phyloP scores from a whole-genome alignment of 2,888 invertebrate genomes.

The Steinernema hermaphroditum region DNA sequence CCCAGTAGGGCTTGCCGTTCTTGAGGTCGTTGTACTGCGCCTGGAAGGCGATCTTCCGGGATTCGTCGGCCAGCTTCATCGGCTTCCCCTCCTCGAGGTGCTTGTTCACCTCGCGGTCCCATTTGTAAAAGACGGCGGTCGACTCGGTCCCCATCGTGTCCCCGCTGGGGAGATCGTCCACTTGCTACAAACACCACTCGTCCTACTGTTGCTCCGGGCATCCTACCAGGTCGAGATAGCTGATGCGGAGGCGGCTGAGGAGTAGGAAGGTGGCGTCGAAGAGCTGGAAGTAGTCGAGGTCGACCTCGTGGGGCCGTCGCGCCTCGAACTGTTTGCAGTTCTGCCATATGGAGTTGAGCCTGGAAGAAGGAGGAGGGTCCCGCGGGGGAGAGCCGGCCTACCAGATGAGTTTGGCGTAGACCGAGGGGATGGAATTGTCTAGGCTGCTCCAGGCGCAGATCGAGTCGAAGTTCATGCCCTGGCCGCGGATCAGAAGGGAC shows the following conservation, averaged over 20 bases:
- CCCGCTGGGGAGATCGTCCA: neutral
- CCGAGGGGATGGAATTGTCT: conserved; percentile 32
- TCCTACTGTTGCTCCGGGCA: too few relatives aligned
- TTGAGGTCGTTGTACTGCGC: neutral
- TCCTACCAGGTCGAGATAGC: conserved; percentile 36
- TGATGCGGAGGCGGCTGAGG: conserved; percentile 33
- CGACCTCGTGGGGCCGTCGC: neutral
- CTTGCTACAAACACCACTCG: neutral
- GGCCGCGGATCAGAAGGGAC: conserved; percentile 39
- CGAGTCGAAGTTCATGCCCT: conserved; percentile 40
- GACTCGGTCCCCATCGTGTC: neutral
- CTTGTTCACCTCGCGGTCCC: neutral
- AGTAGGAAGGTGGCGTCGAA: conserved; percentile 40
- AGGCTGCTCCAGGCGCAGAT: conserved; percentile 41
- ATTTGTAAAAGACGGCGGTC: neutral
- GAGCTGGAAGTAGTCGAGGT: conserved; percentile 26
- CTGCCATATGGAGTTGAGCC: conserved; percentile 21
- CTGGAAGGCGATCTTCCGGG: neutral
- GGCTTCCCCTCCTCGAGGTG: conserved; percentile 9
- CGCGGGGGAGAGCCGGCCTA: neutral
- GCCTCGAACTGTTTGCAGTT: neutral
- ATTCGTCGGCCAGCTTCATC: conserved; percentile 4
- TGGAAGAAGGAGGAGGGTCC: too few relatives aligned
- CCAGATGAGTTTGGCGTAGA: conserved; percentile 36
- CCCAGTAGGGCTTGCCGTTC: conserved; percentile 17